Conservation (phyloP, 2,797 vertebrate genomes). For the Acipenser oxyrinchus region DNA sequence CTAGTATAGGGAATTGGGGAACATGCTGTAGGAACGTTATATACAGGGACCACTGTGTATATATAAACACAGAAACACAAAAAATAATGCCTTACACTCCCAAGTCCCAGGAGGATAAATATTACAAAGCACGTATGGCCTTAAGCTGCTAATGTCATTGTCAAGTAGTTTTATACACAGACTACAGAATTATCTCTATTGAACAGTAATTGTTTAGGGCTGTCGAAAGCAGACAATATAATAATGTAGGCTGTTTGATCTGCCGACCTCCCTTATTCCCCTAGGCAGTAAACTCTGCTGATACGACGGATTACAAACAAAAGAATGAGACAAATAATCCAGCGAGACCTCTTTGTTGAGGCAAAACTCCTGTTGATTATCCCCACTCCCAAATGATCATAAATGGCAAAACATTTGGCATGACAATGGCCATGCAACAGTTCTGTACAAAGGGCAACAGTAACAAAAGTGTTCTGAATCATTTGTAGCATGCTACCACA, state of each 20-base stretch:
- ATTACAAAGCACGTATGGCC: not conserved
- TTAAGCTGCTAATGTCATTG: slow-evolving; percentile 5
- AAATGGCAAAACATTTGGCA: too few relatives aligned
- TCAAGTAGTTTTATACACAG: not conserved
- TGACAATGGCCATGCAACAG: too few relatives aligned
- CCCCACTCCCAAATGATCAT: not conserved
- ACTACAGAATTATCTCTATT: slow-evolving; percentile 6
- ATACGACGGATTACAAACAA: slow-evolving; percentile 7
- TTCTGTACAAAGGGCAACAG: too few relatives aligned
- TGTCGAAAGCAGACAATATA: slow-evolving; percentile 7
- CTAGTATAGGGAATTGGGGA: too few relatives aligned
- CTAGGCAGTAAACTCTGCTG: slow-evolving; percentile 7
- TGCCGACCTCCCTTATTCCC: slow-evolving; percentile 5
- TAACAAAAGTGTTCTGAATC: too few relatives aligned
- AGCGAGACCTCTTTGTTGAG: slow-evolving; percentile 2
- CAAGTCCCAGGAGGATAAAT: not conserved
- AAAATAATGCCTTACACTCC: slow-evolving; percentile 1
- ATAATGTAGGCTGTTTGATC: slow-evolving; percentile 2
- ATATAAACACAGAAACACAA: not conserved
- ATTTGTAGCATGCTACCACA: too few relatives aligned
- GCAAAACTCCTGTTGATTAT: not conserved
- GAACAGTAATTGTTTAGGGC: slow-evolving; percentile 8
- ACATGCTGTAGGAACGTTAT: too few relatives aligned
- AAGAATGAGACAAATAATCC: slow-evolving; percentile 8
- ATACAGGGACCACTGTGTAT: too few relatives aligned